Base-by-base conservation (phyloP, 2,113 vertebrate species). In the Telmatochromis bifrenatus region DNA sequence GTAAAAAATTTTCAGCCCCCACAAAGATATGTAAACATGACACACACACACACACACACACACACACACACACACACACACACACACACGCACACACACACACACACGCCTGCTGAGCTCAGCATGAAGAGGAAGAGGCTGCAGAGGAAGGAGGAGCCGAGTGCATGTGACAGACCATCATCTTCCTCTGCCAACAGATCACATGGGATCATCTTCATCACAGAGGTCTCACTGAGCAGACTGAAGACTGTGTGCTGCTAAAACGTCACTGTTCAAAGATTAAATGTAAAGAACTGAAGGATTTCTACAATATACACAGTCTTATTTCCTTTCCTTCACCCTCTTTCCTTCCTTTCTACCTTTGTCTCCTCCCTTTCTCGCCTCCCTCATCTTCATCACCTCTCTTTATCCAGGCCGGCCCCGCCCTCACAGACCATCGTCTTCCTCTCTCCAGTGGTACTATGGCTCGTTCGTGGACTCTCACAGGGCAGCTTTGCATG, bases 21-120 rank as follows among this genome's bases (percentile, higher is more conserved):
- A n/a, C 49, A n/a, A 53, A 53, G 49, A 53, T n/a, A 53, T 53
- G 19, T 53, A 53, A 53, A 53, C 19, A n/a, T 6, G 3, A 9
- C 14, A 7, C 56, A 15, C 55, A 15, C 55, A 28, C 23, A 9
- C 23, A 55, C 21, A 4, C 23, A 23, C 23, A 4, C 23, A 9
- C 14, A 8, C 56, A 15, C 55, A 15, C 55, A 15, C 23, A 13
- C 54, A 4, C 54, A 55, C 21, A 13, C 51, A 55, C 11, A 28
- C 13, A 17, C 56, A 6, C 14, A 8, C 56, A 9, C 55, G 9
- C 55, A 15, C 26, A 19, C 4, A 9, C 8, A 35, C 35, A 9
- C 35, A 37, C 35, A 9, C 35, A 37, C 9, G 82, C 88, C 12
- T 26, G 54, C 54, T 82, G 86, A 88, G 82, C 81, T 88, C 81